phyloP scores from a whole-genome alignment of 64 coral and sea anemone genomes.

The Trachythela sp. region DNA sequence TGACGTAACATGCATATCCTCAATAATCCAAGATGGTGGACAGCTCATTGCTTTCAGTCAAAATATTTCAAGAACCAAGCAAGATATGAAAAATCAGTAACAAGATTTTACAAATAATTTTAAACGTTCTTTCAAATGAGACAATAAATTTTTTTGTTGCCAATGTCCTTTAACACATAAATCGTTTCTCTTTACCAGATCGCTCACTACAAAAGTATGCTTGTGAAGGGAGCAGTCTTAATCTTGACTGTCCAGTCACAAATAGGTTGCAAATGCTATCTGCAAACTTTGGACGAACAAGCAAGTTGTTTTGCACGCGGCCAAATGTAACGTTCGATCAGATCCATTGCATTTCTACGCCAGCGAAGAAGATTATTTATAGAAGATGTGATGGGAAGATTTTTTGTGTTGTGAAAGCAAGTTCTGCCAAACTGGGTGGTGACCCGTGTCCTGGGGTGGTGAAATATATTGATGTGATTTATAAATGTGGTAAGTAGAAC shows the following conservation, averaged over 20 bases:
- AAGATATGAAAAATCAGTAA: too few relatives aligned
- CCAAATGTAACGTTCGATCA: background rate
- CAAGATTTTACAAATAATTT: too few relatives aligned
- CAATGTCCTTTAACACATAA: too few relatives aligned
- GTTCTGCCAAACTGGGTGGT: background rate
- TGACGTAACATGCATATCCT: too few relatives aligned
- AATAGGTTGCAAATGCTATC: background rate
- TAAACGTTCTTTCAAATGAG: too few relatives aligned
- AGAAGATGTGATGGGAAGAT: background rate
- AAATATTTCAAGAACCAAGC: too few relatives aligned
- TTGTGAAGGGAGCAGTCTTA: background rate
- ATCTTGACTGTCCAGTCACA: background rate
- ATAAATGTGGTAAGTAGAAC: background rate
- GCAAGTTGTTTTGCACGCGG: background rate
- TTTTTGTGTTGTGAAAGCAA: background rate
- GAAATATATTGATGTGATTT: conserved; percentile 8
- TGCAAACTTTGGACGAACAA: background rate
- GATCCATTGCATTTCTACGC: background rate
- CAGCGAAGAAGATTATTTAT: background rate
- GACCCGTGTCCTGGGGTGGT: background rate
- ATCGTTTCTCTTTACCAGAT: too few relatives aligned
- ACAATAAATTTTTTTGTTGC: too few relatives aligned
- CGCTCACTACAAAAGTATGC: background rate
- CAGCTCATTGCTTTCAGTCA: too few relatives aligned
- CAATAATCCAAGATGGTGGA: too few relatives aligned